Evolutionary conservation across 2,888 invertebrate genomes (phyloP), one percentile per base, ranked within the genome.

Genomic region (Cylloceria caligata): DNA sequence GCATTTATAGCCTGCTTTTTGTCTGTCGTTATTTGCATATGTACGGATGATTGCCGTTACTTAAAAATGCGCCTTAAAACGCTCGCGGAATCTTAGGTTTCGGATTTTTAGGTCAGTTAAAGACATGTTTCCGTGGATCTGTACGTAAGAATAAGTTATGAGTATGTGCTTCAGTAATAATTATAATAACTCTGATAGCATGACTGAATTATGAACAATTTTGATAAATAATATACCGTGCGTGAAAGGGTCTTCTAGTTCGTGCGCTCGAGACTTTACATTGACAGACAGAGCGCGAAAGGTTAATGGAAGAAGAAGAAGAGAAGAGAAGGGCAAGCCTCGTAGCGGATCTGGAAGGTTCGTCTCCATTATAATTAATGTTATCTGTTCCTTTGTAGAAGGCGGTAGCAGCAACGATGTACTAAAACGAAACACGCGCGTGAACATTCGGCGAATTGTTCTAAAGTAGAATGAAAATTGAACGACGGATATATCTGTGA

Each of bases 351-450:
- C 52, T 39, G 27, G 52, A 52, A 65, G 24, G 24, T 45, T 21
- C 45, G 64, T 47, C 42, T 47, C 30, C 47, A 47, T 65, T 65
- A 47, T 65, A 71, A 71, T 71, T 71, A 71, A 55, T 42, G 42
- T 57, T 57, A 42, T 71, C 24, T 71, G 39, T 71, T 19, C 13
- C 21, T 39, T 62, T 7, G 27, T 57, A 27, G 57, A 9, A n/a
- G 13, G 27, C 57, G n/a, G 34, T 34, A 57, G 52, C 11, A 11
- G 24, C 24, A 21, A 11, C 52, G 9, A 5, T 52, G 21, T 21
- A 52, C 19, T 52, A 0, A 52, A 52, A 52, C 52, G 3, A 24
- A 52, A 52, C 52, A 21, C 24, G 24, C 21, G 52, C 24, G 52
- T 24, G 24, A 24, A 52, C 5, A 24, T 49, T n/a, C n/a, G n/a